Percentiles rank a stretch among this genome's conserved stretches.
phyloP scores from a whole-genome alignment of 1,140 invertebrate species.

The Heliothis subflexa region DNA sequence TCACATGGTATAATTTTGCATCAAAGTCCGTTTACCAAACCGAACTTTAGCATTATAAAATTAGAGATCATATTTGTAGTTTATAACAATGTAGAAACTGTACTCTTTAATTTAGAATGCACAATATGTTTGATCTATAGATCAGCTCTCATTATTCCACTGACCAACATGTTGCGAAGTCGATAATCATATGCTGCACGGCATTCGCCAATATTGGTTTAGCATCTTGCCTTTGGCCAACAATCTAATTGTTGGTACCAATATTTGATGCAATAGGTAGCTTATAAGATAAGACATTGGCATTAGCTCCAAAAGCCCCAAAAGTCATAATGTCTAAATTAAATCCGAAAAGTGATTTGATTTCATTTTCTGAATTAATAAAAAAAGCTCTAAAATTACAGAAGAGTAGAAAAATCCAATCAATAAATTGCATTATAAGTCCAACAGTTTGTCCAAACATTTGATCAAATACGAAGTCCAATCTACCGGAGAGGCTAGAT shows the following conservation, averaged over 20 bases:
- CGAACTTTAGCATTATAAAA: too few relatives aligned
- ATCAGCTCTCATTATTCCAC: slow-evolving; percentile 61
- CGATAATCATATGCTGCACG: slow-evolving; percentile 63
- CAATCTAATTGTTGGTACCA: slow-evolving; percentile 7
- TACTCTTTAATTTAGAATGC: slow-evolving; percentile 8
- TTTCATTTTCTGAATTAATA: too few relatives aligned
- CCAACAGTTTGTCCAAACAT: slow-evolving; percentile 25
- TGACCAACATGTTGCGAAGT: slow-evolving; percentile 63
- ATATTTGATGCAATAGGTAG: neutral
- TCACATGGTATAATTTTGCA: neutral
- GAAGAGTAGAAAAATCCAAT: neutral
- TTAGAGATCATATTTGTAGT: slow-evolving; percentile 16
- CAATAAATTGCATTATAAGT: neutral
- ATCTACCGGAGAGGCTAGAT: slow-evolving; percentile 14
- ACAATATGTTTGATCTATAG: slow-evolving; percentile 56
- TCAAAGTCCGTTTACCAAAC: neutral
- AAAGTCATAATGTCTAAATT: neutral
- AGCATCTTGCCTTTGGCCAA: slow-evolving; percentile 30
- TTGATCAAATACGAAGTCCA: slow-evolving; percentile 11
- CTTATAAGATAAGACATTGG: neutral
- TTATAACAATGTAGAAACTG: slow-evolving; percentile 14
- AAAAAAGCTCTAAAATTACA: too few relatives aligned
- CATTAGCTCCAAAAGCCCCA: too few relatives aligned
- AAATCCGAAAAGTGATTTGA: neutral
- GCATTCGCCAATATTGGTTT: slow-evolving; percentile 39